Evolutionary conservation across 2,888 invertebrate genomes (phyloP).

Genomic region (Antheraea yamamai): DNA sequence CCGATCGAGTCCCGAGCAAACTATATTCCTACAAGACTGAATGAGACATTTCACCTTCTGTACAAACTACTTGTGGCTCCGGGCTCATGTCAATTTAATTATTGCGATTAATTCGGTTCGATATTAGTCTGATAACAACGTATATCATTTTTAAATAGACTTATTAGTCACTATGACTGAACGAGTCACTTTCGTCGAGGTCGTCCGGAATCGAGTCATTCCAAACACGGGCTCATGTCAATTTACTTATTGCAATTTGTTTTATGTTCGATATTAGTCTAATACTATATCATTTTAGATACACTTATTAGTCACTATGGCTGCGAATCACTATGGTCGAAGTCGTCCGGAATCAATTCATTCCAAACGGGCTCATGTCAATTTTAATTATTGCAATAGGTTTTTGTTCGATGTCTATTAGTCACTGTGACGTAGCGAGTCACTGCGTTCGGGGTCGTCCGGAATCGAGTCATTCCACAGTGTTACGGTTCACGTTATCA

Average conservation of each 20-base stretch:
- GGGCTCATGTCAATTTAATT: slow-evolving; percentile 72
- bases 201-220: slow-evolving; percentile 24
- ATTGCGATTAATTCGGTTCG: slow-evolving; percentile 37
- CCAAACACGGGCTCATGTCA: background rate
- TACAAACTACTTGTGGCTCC: slow-evolving; percentile 54
- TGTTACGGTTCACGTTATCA: slow-evolving; percentile 23
- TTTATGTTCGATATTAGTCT: slow-evolving; percentile 38
- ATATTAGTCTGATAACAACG: slow-evolving; percentile 37
- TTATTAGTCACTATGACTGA: slow-evolving; percentile 28
- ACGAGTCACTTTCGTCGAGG: slow-evolving; percentile 22
- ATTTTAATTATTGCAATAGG: slow-evolving; percentile 26
- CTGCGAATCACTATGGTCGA: slow-evolving; percentile 20
- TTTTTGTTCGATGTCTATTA: slow-evolving; percentile 37
- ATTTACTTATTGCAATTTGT: slow-evolving; percentile 26
- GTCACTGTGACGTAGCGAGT: slow-evolving; percentile 18
- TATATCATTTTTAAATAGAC: slow-evolving; percentile 46
- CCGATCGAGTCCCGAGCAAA: slow-evolving; percentile 61
- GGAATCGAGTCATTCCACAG: slow-evolving; percentile 34
- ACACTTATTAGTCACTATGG: slow-evolving; percentile 32
- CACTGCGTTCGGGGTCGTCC: slow-evolving; percentile 25
- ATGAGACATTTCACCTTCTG: slow-evolving; percentile 70
- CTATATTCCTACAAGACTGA: slow-evolving; percentile 74
- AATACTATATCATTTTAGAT: slow-evolving; percentile 33
- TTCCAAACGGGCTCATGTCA: background rate
- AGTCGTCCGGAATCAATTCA: slow-evolving; percentile 25